Evolutionary conservation across 2,888 invertebrate genomes (phyloP).

Genomic region (Xestia sexstrigata): DNA sequence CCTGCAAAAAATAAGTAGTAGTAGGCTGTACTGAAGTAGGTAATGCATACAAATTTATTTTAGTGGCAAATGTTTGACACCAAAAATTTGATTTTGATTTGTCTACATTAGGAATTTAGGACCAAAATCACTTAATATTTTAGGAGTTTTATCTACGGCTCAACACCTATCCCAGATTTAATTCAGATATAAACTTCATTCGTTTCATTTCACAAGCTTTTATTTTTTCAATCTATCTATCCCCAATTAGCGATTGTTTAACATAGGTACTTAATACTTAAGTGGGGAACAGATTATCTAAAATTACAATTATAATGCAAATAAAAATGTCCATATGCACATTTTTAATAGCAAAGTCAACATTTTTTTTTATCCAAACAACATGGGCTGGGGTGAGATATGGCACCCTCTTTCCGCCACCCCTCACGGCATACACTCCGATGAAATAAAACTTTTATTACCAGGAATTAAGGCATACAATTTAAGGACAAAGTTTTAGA

Average conservation of each 20-base stretch:
- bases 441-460: conserved; percentile 53
- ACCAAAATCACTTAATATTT: neutral
- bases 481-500: conserved; percentile 26
- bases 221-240: neutral
- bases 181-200: neutral
- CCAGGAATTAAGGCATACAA: conserved; percentile 33
- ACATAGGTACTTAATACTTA: conserved; percentile 45
- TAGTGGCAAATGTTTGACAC: neutral
- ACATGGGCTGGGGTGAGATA: conserved; percentile 70
- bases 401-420: conserved; percentile 66
- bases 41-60: too few species aligned
- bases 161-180: neutral
- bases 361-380: conserved; percentile 83
- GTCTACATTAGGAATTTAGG: neutral
- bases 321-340: conserved; percentile 80
- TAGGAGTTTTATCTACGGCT: neutral
- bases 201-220: neutral
- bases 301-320: conserved; percentile 78
- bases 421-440: conserved; percentile 50
- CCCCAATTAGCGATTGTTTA: conserved; percentile 58
- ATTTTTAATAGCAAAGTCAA: conserved; percentile 80
- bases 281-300: conserved; percentile 52
- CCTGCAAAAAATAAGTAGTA: neutral
- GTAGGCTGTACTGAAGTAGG: too few species aligned
- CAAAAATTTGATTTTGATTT: neutral